Conservation (phyloP, 2,113 vertebrate genomes). For the Indri indri region DNA sequence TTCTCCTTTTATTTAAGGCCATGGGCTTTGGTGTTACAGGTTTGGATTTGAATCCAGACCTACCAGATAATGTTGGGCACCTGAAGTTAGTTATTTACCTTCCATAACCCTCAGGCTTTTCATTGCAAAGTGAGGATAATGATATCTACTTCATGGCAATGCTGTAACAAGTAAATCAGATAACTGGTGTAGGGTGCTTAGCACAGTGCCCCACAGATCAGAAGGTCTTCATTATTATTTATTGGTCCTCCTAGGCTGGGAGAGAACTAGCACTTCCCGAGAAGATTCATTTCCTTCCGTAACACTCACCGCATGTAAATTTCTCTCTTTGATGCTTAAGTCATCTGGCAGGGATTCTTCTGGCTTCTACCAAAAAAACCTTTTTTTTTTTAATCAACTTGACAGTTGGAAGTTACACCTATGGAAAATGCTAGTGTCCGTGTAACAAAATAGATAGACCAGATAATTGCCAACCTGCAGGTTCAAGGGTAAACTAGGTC, state of each 20-base stretch:
- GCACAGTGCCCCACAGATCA: background rate
- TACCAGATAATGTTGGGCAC: background rate
- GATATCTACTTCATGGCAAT: background rate
- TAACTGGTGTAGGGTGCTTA: background rate
- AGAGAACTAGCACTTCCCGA: background rate
- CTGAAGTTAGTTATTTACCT: background rate
- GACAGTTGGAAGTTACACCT: background rate
- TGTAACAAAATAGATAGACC: background rate
- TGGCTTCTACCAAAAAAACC: background rate
- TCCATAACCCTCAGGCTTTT: background rate
- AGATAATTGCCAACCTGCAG: background rate
- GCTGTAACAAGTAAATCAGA: background rate
- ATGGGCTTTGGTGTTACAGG: background rate
- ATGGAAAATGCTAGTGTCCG: background rate
- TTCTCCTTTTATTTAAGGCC: conserved; percentile 14
- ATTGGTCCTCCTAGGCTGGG: background rate
- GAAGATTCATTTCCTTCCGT: background rate
- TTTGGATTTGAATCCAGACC: background rate
- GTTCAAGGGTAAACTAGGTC: background rate
- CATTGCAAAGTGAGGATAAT: background rate
- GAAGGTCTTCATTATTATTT: background rate
- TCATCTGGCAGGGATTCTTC: background rate
- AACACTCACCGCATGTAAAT: background rate
- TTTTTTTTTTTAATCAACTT: background rate
- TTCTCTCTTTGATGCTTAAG: background rate